Percentiles rank a stretch among this genome's conserved stretches.
Evolutionary conservation across 2,113 vertebrate species (phyloP).

Genomic region (Neolamprologus cancellatus): DNA sequence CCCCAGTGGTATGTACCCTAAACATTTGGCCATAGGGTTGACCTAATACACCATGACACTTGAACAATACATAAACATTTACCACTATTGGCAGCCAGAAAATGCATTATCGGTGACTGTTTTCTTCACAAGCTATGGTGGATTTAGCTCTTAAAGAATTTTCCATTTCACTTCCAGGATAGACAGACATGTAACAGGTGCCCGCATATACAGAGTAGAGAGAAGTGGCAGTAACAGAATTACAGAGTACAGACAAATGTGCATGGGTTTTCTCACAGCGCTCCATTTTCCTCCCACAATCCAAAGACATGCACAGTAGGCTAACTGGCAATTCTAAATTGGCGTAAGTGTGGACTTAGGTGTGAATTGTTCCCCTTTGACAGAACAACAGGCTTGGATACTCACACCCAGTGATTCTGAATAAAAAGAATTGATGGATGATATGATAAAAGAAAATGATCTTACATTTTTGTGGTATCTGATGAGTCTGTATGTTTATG

Average conservation of each 20-base stretch:
- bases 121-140: background rate
- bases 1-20: background rate
- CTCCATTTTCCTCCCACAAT: background rate
- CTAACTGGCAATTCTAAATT: background rate
- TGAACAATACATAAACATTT: background rate
- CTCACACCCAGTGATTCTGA: background rate
- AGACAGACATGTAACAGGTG: background rate
- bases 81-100: background rate
- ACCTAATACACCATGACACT: background rate
- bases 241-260: background rate
- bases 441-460: background rate
- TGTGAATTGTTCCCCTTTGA: background rate
- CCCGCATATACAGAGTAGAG: background rate
- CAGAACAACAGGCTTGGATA: background rate
- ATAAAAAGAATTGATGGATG: background rate
- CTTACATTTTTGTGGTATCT: background rate
- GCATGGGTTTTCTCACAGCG: background rate
- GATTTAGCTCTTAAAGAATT: background rate
- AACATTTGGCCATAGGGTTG: background rate
- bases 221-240: background rate
- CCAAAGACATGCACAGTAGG: background rate
- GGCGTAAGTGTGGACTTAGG: background rate
- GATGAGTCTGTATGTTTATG: background rate
- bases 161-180: background rate
- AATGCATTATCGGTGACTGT: background rate